Percentiles rank a stretch among this genome's conserved stretches.
Conservation (phyloP, 37 sponge, comb jelly and placozoan species). For the Amphimedon queenslandica region DNA sequence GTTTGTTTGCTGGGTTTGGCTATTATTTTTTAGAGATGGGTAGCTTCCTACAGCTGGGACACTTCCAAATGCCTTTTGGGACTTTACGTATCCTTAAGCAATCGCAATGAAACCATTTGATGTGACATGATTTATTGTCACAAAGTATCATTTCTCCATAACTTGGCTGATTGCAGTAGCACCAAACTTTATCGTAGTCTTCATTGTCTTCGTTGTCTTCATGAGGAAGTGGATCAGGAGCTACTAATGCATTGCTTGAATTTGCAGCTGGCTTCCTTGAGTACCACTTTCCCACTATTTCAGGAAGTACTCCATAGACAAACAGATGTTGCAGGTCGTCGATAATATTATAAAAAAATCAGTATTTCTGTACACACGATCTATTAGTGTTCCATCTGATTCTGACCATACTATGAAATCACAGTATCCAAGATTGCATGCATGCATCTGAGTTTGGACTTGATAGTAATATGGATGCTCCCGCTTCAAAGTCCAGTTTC, state of each 20-base stretch:
- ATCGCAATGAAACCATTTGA: constrained; percentile 33
- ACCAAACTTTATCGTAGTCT: constrained; percentile 16
- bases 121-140: constrained; percentile 25
- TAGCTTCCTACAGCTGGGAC: constrained; percentile 20
- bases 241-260: neutral
- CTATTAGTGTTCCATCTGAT: neutral
- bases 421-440: constrained; percentile 20
- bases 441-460: constrained; percentile 35
- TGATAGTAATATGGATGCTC: constrained; percentile 57
- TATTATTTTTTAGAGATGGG: neutral
- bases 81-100: constrained; percentile 7
- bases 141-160: constrained; percentile 26
- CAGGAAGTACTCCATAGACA: constrained; percentile 21
- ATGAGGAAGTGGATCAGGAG: constrained; percentile 1
- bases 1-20: no score
- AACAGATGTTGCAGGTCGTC: constrained; percentile 11
- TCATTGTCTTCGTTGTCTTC: neutral
- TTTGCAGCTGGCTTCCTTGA: constrained; percentile 20
- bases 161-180: constrained; percentile 26
- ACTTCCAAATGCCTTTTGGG: constrained; percentile 35
- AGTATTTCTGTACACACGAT: constrained; percentile 13
- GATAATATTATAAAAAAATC: constrained; percentile 19
- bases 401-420: constrained; percentile 35
- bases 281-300: constrained; percentile 34
- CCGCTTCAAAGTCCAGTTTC: constrained; percentile 20